A percentile compares a stretch with the other conserved stretches of the same genome.
phyloP scores from a whole-genome alignment of 2,888 invertebrate genomes.

The Anthoptus insignis region DNA sequence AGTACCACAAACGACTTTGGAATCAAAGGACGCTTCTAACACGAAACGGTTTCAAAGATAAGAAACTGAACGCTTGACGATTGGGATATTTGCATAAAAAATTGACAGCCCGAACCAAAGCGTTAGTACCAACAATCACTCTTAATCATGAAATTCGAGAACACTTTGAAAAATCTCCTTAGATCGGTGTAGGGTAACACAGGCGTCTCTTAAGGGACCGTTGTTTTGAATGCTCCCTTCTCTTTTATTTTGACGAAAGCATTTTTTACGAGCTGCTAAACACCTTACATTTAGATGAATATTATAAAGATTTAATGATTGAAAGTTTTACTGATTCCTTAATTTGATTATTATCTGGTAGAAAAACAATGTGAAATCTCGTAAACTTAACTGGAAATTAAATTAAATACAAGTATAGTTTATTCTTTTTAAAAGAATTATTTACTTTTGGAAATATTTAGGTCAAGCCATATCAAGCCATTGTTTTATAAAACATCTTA shows the following conservation, averaged over 20 bases:
- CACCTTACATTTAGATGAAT: too few species aligned
- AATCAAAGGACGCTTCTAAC: slow-evolving; percentile 27
- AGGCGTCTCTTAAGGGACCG: slow-evolving; percentile 32
- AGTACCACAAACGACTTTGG: slow-evolving; percentile 20
- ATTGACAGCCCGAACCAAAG: slow-evolving; percentile 57
- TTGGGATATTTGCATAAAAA: slow-evolving; percentile 53
- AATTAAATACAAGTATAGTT: too few species aligned
- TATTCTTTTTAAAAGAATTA: too few species aligned
- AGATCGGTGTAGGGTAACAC: slow-evolving; percentile 44
- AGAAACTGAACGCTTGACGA: slow-evolving; percentile 52
- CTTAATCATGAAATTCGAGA: slow-evolving; percentile 65
- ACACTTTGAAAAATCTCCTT: slow-evolving; percentile 49
- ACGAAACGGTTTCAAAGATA: slow-evolving; percentile 55
- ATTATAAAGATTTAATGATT: too few species aligned
- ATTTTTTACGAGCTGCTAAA: slow-evolving; percentile 8
- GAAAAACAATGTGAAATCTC: too few species aligned
- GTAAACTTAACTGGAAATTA: too few species aligned
- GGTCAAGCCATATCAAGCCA: too few species aligned
- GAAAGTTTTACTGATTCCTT: too few species aligned
- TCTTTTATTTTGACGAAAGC: background rate
- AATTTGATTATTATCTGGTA: too few species aligned
- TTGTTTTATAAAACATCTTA: too few species aligned
- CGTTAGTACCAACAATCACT: slow-evolving; percentile 58
- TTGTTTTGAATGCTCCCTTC: slow-evolving; percentile 21
- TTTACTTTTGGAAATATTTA: too few species aligned